These are phyloP conservation scores for Nymphalis c-album DNA, from an alignment of 2,888 invertebrate species.

Conservation along the genomic window DNA sequence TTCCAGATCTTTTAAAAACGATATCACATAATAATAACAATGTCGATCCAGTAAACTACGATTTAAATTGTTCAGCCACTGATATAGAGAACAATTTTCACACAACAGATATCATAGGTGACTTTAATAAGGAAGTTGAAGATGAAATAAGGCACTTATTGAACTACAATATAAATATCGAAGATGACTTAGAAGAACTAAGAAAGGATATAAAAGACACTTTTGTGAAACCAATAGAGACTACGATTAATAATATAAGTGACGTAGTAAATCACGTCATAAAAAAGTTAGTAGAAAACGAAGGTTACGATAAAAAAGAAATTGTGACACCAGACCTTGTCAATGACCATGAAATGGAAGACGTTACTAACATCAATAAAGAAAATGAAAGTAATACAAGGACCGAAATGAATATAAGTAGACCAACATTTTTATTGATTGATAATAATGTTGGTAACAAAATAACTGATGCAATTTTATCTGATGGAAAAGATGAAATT, in stretches of 20 bases:
- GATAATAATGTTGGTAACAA: slow-evolving; percentile 67
- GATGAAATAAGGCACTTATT: slow-evolving; percentile 79
- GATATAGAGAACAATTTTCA: slow-evolving; percentile 76
- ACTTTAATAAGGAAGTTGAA: slow-evolving; percentile 82
- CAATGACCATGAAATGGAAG: slow-evolving; percentile 43
- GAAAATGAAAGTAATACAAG: slow-evolving; percentile 68
- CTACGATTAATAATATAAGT: slow-evolving; percentile 77
- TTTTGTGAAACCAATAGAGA: slow-evolving; percentile 75
- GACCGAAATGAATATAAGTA: slow-evolving; percentile 70
- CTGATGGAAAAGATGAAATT: slow-evolving; percentile 81
- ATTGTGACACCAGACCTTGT: slow-evolving; percentile 39
- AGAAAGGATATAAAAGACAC: slow-evolving; percentile 77
- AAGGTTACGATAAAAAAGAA: slow-evolving; percentile 51
- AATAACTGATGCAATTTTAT: slow-evolving; percentile 82
- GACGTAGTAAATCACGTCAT: slow-evolving; percentile 79
- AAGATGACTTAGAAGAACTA: slow-evolving; percentile 74
- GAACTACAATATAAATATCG: slow-evolving; percentile 74
- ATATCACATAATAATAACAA: slow-evolving; percentile 69
- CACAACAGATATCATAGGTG: slow-evolving; percentile 78
- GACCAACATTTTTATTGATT: slow-evolving; percentile 74
- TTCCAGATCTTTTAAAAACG: slow-evolving; percentile 73
- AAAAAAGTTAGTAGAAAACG: slow-evolving; percentile 70
- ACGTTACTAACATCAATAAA: slow-evolving; percentile 56
- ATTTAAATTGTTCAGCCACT: slow-evolving; percentile 61
- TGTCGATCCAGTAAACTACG: slow-evolving; percentile 52